Base-by-base conservation (phyloP, 2,888 invertebrate species). In the Alloscopus bannaensis region DNA sequence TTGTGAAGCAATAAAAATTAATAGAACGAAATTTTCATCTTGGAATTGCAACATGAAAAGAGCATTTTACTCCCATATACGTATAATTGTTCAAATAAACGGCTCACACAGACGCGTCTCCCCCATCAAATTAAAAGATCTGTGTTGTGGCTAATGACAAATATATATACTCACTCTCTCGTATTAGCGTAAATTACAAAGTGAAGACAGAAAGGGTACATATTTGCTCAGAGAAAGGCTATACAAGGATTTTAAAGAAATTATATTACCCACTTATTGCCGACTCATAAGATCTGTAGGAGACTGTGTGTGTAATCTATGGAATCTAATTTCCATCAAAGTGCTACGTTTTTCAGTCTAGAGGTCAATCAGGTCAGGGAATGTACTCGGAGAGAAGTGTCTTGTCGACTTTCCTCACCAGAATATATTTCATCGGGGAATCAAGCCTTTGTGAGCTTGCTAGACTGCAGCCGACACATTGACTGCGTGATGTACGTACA, bases 321-420 rank as follows among this genome's bases (percentile, higher is more conserved):
- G n/a, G n/a, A n/a, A n/a, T n/a, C n/a, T n/a, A n/a, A n/a, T n/a
- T n/a, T n/a, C n/a, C n/a, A n/a, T n/a, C n/a, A n/a, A n/a, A n/a
- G n/a, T n/a, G n/a, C n/a, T n/a, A n/a, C n/a, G n/a, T n/a, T n/a
- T n/a, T n/a, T n/a, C n/a, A n/a, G n/a, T n/a, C n/a, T 55, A 66
- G 55, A 77, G 77, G 77, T 77, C 77, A 77, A 45, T 77, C 77
- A 77, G 77, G 77, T 77, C 77, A 77, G 24, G 26, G 24, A 66
- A 66, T 66, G 66, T 13, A 47, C 28, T 3, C 47, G 13, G n/a
- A 47, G n/a, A n/a, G 18, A 18, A 47, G 13, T 47, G 47, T 8
- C 36, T 36, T 6, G 6, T 55, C 28, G 55, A 55, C 55, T 55
- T 55, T 55, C 55, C 28, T 28, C 16, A 36, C 36, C 6, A 36